Conservation (phyloP, 2,113 vertebrate genomes). For the Phaethornis superciliosus region DNA sequence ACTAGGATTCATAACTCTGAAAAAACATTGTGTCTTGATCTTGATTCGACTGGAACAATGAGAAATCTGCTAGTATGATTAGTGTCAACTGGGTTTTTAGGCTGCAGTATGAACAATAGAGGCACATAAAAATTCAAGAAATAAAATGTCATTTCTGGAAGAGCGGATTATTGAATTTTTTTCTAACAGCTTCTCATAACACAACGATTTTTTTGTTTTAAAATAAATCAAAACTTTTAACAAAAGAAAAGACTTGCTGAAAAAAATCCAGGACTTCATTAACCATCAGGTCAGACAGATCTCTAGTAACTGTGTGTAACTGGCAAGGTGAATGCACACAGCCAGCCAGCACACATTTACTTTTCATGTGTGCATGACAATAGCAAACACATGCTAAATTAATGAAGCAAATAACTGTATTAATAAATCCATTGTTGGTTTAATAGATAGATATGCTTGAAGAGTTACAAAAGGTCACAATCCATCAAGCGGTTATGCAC, state of each 20-base stretch:
- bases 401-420: neutral
- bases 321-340: neutral
- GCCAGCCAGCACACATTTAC: neutral
- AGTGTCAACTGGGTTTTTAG: neutral
- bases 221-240: neutral
- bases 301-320: neutral
- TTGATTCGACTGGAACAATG: neutral
- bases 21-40: neutral
- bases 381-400: neutral
- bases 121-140: neutral
- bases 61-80: neutral
- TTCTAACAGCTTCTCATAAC: neutral
- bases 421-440: constrained; percentile 4
- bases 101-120: neutral
- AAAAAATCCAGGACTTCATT: neutral
- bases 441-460: neutral
- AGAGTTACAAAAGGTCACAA: neutral
- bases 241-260: neutral
- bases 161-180: neutral
- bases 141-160: neutral
- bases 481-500: neutral
- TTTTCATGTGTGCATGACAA: neutral
- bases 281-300: neutral
- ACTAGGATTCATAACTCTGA: neutral
- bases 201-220: neutral